Evolutionary conservation across 2,888 invertebrate species (phyloP).

Genomic region (Esperia sulphurella): DNA sequence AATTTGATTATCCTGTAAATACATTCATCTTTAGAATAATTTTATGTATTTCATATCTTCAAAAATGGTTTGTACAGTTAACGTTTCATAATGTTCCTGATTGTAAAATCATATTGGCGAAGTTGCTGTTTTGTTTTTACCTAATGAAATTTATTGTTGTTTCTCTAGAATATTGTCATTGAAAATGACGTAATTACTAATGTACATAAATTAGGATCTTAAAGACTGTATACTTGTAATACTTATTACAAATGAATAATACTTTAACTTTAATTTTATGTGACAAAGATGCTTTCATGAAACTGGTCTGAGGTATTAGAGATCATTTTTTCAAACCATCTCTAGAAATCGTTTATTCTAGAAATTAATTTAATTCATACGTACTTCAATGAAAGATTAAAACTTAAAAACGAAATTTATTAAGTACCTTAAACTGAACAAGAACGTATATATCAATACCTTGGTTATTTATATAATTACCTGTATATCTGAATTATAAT

Average conservation of each 20-base stretch:
- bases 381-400: too few species aligned
- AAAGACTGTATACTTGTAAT: slow-evolving; percentile 63
- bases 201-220: slow-evolving; percentile 72
- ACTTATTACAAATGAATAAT: neutral
- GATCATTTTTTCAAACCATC: too few species aligned
- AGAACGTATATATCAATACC: too few species aligned
- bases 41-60: neutral
- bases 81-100: too few species aligned
- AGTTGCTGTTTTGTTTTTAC: too few species aligned
- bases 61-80: neutral
- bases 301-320: neutral
- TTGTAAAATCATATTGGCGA: too few species aligned
- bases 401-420: too few species aligned
- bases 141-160: slow-evolving; percentile 20
- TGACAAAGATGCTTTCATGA: neutral
- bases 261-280: neutral
- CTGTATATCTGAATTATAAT: too few species aligned
- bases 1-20: slow-evolving; percentile 13
- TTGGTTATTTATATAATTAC: too few species aligned
- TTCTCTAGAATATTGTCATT: slow-evolving; percentile 47
- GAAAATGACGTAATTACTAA: slow-evolving; percentile 47
- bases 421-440: too few species aligned
- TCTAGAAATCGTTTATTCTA: too few species aligned
- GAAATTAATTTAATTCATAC: too few species aligned
- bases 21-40: neutral